These are phyloP conservation scores for Drosophila antonietae DNA, from an alignment of 2,888 invertebrate species.

Conservation along the genomic window DNA sequence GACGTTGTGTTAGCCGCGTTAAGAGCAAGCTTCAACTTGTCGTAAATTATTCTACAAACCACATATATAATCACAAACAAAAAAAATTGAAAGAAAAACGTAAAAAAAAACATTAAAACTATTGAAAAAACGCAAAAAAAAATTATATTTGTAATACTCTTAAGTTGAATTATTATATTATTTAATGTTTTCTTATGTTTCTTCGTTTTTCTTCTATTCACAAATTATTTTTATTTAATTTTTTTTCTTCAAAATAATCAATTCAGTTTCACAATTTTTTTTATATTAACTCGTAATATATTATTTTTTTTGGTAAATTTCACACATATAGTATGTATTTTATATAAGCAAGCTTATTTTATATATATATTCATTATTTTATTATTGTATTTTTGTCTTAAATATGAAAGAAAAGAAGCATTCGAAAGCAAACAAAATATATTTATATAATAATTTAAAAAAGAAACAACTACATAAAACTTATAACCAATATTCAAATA, in stretches of 20 bases:
- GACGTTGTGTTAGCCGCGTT: slow-evolving; percentile 67
- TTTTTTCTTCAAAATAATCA: slow-evolving; percentile 3
- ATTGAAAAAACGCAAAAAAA: slow-evolving; percentile 39
- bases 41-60: slow-evolving; percentile 73
- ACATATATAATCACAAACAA: slow-evolving; percentile 42
- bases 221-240: slow-evolving; percentile 15
- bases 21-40: slow-evolving; percentile 80
- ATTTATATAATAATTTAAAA: slow-evolving; percentile 57
- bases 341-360: slow-evolving; percentile 34
- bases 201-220: slow-evolving; percentile 7
- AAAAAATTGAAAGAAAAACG: slow-evolving; percentile 39
- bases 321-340: slow-evolving; percentile 36
- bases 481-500: slow-evolving; percentile 28
- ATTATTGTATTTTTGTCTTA: slow-evolving; percentile 21
- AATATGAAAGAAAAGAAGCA: slow-evolving; percentile 43
- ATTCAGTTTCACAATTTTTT: slow-evolving; percentile 17
- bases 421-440: slow-evolving; percentile 50
- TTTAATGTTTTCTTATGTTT: slow-evolving; percentile 54
- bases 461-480: slow-evolving; percentile 29
- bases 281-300: not conserved
- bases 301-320: slow-evolving; percentile 37
- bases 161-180: slow-evolving; percentile 68
- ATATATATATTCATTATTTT: slow-evolving; percentile 23
- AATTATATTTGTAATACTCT: slow-evolving; percentile 43
- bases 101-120: slow-evolving; percentile 60